These are phyloP conservation scores for Pollachius pollachius DNA, from an alignment of 2,113 vertebrate species.

Conservation along the genomic window DNA sequence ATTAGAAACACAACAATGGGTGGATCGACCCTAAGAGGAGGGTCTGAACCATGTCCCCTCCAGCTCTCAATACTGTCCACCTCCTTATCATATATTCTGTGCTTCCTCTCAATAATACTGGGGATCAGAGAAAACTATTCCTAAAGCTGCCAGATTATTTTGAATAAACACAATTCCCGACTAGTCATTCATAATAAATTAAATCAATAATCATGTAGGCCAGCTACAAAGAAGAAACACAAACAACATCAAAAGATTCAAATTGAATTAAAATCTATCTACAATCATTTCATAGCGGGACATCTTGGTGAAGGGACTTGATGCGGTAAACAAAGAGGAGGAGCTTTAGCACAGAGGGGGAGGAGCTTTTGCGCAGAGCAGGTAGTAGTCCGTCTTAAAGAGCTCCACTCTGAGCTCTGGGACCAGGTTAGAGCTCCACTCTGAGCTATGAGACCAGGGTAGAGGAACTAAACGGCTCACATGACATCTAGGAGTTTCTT, in stretches of 20 bases:
- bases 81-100: conserved; percentile 48
- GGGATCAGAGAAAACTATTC: conserved; percentile 44
- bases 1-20: too few relatives aligned
- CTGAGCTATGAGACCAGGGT: too few relatives aligned
- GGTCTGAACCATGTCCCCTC: conserved; percentile 10
- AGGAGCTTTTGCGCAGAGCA: too few relatives aligned
- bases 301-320: too few relatives aligned
- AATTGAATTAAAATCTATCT: conserved; percentile 59
- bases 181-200: conserved; percentile 89
- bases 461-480: too few relatives aligned
- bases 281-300: not conserved
- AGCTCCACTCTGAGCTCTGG: too few relatives aligned
- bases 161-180: conserved; percentile 79
- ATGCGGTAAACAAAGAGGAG: too few relatives aligned
- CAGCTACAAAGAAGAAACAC: conserved; percentile 89
- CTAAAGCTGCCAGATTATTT: conserved; percentile 75
- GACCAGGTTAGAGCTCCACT: too few relatives aligned
- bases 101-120: conserved; percentile 65
- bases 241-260: conserved; percentile 27
- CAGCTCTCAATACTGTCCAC: conserved; percentile 51
- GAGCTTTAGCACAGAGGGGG: too few relatives aligned
- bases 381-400: too few relatives aligned
- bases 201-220: conserved; percentile 89
- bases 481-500: conserved; percentile 89
- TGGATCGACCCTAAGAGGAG: too few relatives aligned